phyloP scores from a whole-genome alignment of 2,888 invertebrate species.

The Boloria selene region DNA sequence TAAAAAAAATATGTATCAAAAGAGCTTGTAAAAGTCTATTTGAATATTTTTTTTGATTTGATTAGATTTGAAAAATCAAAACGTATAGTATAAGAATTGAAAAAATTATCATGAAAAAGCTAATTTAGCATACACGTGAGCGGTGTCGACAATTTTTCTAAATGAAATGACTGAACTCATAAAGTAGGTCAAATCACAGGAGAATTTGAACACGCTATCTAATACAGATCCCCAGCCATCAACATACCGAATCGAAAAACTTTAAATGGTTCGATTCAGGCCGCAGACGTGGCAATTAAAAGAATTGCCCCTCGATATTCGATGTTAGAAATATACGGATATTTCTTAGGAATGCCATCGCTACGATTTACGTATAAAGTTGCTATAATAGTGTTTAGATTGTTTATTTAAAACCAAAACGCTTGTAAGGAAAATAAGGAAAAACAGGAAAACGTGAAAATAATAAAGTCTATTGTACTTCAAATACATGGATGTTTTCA shows the following conservation, averaged over 20 bases:
- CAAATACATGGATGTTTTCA: too few relatives aligned
- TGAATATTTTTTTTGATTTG: too few relatives aligned
- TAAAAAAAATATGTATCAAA: too few relatives aligned
- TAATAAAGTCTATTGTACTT: too few relatives aligned
- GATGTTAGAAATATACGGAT: constrained; percentile 46
- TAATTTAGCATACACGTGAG: not conserved
- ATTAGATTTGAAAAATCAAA: too few relatives aligned
- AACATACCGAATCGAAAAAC: constrained; percentile 71
- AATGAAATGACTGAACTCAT: constrained; percentile 7
- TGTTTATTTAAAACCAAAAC: too few relatives aligned
- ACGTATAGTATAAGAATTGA: too few relatives aligned
- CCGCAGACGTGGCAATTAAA: constrained; percentile 72
- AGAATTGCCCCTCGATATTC: constrained; percentile 63
- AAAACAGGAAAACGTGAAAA: too few relatives aligned
- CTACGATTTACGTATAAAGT: constrained; percentile 1
- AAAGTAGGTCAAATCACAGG: constrained; percentile 7
- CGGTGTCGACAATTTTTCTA: not conserved
- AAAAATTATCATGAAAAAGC: too few relatives aligned
- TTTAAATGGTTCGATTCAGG: constrained; percentile 69
- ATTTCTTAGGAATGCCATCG: not conserved
- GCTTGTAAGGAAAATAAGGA: too few relatives aligned
- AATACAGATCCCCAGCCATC: constrained; percentile 24
- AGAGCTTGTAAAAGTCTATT: too few relatives aligned
- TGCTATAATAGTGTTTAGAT: too few relatives aligned
- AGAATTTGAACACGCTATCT: constrained; percentile 1